These are phyloP conservation scores for Microtus pennsylvanicus DNA, from an alignment of 2,113 vertebrate genomes.

Conservation along the genomic window DNA sequence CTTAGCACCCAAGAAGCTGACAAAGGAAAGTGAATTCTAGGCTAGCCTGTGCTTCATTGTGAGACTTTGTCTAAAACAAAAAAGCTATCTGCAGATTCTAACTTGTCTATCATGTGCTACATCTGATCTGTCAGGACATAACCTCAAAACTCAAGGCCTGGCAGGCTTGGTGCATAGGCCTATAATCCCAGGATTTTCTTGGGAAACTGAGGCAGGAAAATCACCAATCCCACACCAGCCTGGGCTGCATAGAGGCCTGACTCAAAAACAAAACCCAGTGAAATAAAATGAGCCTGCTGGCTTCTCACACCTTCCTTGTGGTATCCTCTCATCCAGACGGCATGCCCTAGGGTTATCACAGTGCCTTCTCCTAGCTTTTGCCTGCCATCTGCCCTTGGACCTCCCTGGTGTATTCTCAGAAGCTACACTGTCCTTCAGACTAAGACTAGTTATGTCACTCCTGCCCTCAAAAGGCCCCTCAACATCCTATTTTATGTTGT, in stretches of 20 bases:
- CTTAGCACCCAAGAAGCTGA: not conserved
- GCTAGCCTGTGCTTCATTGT: not conserved
- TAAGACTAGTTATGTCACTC: not conserved
- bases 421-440: not conserved
- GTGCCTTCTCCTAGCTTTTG: not conserved
- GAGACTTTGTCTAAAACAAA: not conserved
- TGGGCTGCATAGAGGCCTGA: not conserved
- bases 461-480: not conserved
- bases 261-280: not conserved
- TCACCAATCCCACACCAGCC: not conserved
- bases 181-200: not conserved
- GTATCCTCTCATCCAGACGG: fast-evolving
- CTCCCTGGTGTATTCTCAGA: not conserved
- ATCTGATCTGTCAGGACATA: not conserved
- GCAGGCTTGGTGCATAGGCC: not conserved
- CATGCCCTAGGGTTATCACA: not conserved
- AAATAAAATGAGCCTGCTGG: not conserved
- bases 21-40: not conserved
- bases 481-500: not conserved
- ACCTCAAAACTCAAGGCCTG: not conserved
- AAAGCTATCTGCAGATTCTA: not conserved
- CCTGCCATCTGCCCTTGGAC: not conserved
- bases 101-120: too few relatives aligned
- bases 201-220: not conserved
- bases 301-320: not conserved